These are phyloP conservation scores for Tylochromis polylepis DNA, from an alignment of 2,113 vertebrate species.

Conservation along the genomic window DNA sequence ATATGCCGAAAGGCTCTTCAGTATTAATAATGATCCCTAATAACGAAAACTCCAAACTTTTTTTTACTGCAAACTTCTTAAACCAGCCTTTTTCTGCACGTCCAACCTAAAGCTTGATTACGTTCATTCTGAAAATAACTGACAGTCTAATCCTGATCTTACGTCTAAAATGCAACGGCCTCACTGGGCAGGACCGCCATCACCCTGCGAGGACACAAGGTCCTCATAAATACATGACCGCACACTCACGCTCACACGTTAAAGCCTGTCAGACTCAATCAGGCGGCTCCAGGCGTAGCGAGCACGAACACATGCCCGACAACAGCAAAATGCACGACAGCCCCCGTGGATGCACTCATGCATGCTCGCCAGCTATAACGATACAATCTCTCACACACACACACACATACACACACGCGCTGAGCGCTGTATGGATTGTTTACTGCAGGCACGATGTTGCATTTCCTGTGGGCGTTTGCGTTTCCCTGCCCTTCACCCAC, in stretches of 20 bases:
- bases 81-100: background rate
- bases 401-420: background rate
- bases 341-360: constrained; percentile 2
- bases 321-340: constrained; percentile 14
- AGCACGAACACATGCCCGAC: constrained; percentile 28
- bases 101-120: background rate
- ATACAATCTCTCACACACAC: background rate
- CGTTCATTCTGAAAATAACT: background rate
- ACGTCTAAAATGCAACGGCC: background rate
- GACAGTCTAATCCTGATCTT: background rate
- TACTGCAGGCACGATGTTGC: background rate
- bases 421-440: background rate
- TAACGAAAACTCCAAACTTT: background rate
- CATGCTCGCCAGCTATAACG: background rate
- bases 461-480: constrained; percentile 14
- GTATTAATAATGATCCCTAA: background rate
- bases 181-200: background rate
- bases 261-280: constrained; percentile 34
- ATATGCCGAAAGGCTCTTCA: background rate
- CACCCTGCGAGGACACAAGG: background rate
- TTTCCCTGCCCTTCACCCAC: constrained; percentile 9
- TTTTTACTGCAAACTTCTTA: background rate
- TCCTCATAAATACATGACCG: background rate
- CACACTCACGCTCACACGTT: background rate
- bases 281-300: background rate